phyloP scores from a whole-genome alignment of 2,888 invertebrate genomes.

The Pyrrhia umbra region DNA sequence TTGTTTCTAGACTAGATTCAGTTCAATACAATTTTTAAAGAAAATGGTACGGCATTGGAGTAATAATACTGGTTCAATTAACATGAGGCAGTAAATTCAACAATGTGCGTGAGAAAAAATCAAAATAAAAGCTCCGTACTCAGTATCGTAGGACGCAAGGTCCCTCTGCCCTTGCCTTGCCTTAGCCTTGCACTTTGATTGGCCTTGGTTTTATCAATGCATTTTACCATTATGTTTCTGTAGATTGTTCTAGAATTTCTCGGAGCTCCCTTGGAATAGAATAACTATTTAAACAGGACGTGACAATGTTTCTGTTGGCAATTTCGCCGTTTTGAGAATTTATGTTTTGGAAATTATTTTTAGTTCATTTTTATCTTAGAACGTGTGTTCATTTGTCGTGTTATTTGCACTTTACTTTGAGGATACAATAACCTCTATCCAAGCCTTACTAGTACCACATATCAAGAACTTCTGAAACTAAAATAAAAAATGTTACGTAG shows the following conservation, averaged over 20 bases:
- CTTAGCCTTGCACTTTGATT: conserved; percentile 58
- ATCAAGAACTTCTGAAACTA: conserved; percentile 10
- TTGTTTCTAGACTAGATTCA: neutral
- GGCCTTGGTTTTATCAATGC: conserved; percentile 64
- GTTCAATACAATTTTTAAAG: neutral
- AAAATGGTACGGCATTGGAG: conserved; percentile 1
- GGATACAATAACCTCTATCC: conserved; percentile 2
- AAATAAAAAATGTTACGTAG: conserved; percentile 22
- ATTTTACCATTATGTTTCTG: conserved; percentile 48
- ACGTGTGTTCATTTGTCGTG: neutral
- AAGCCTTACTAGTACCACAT: neutral
- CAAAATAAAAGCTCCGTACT: conserved; percentile 39
- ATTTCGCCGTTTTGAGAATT: neutral
- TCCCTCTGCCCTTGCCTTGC: conserved; percentile 62
- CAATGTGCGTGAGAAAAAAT: conserved; percentile 37
- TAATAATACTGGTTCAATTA: conserved; percentile 27
- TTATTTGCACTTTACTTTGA: neutral
- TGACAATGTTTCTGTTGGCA: conserved; percentile 33
- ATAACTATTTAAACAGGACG: conserved; percentile 40
- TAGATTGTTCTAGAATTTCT: conserved; percentile 21
- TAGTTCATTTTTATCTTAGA: too few species aligned
- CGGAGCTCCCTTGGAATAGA: conserved; percentile 31
- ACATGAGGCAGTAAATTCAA: conserved; percentile 21
- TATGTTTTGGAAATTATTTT: neutral
- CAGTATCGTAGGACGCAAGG: conserved; percentile 57